A percentile compares a stretch with the other conserved stretches of the same genome.
These are phyloP conservation scores for Drosophila multiciliata DNA, from an alignment of 2,888 invertebrate species.

Conservation along the genomic window DNA sequence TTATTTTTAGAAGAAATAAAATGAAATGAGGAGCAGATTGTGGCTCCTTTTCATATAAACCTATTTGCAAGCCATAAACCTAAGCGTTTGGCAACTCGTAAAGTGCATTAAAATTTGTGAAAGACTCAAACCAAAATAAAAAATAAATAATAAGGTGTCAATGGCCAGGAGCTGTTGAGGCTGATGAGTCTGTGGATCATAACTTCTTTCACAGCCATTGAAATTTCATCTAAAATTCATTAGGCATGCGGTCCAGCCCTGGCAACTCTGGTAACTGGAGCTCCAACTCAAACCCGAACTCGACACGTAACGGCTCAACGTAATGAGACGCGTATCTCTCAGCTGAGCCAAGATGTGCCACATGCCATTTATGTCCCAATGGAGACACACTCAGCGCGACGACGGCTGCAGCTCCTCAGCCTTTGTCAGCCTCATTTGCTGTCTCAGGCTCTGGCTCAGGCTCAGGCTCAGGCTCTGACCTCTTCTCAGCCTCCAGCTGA, in stretches of 20 bases:
- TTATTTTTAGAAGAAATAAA: too few species aligned
- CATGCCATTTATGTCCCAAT: conserved; percentile 79
- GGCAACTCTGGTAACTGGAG: conserved; percentile 1
- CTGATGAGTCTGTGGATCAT: conserved; percentile 49
- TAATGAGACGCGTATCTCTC: conserved; percentile 73
- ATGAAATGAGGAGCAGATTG: background rate
- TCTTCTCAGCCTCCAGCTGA: background rate
- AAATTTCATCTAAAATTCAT: conserved; percentile 82
- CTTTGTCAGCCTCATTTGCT: conserved; percentile 1
- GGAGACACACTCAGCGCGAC: conserved; percentile 75
- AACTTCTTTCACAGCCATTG: conserved; percentile 67
- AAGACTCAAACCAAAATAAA: background rate
- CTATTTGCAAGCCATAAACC: conserved; percentile 57
- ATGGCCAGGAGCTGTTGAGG: conserved; percentile 29
- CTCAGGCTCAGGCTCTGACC: conserved; percentile 4
- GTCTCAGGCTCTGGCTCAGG: conserved; percentile 20
- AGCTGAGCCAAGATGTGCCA: conserved; percentile 45
- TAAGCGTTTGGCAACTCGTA: conserved; percentile 57
- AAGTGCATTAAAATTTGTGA: conserved; percentile 41
- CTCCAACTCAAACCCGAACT: conserved; percentile 29
- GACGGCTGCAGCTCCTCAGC: conserved; percentile 27
- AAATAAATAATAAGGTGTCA: conserved; percentile 22
- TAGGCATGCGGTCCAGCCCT: conserved; percentile 56
- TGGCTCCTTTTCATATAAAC: conserved; percentile 25
- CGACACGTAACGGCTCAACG: conserved; percentile 64